Conservation (phyloP, 2,797 vertebrate genomes). For the Ateles fusciceps region DNA sequence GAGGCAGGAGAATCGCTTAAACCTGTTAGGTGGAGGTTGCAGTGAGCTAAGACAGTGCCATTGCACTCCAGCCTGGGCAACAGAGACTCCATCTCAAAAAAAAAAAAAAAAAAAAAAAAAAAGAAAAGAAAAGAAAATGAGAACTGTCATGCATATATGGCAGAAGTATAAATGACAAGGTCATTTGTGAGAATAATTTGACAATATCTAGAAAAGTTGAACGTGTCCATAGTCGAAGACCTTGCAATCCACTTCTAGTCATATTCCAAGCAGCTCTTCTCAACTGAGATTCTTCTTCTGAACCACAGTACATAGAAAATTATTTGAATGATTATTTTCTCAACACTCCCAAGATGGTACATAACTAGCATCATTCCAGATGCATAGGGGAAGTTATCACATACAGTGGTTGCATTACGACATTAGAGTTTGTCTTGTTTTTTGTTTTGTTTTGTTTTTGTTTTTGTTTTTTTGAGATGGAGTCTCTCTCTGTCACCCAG, state of each 20-base stretch:
- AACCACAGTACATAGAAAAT: background rate
- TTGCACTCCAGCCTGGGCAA: too few relatives aligned
- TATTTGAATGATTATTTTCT: background rate
- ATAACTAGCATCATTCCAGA: background rate
- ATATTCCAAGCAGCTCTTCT: background rate
- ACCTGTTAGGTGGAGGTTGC: too few relatives aligned
- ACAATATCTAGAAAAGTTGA: background rate
- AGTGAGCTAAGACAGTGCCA: too few relatives aligned
- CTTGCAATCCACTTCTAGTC: background rate
- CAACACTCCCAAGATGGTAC: background rate
- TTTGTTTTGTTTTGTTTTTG: too few relatives aligned
- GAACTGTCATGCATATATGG: background rate
- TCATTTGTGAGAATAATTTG: background rate
- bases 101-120: too few relatives aligned
- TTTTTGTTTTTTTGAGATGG: too few relatives aligned
- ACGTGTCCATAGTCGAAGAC: background rate
- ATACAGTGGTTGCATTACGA: background rate
- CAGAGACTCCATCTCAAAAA: too few relatives aligned
- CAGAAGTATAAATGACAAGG: background rate
- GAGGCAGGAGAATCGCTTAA: too few relatives aligned
- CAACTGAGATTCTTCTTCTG: background rate
- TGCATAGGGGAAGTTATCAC: background rate
- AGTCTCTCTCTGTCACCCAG: too few relatives aligned
- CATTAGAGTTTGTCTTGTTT: background rate
- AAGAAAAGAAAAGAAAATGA: background rate